These are phyloP conservation scores for Hemibagrus guttatus DNA, from an alignment of 2,797 vertebrate genomes.

Conservation along the genomic window DNA sequence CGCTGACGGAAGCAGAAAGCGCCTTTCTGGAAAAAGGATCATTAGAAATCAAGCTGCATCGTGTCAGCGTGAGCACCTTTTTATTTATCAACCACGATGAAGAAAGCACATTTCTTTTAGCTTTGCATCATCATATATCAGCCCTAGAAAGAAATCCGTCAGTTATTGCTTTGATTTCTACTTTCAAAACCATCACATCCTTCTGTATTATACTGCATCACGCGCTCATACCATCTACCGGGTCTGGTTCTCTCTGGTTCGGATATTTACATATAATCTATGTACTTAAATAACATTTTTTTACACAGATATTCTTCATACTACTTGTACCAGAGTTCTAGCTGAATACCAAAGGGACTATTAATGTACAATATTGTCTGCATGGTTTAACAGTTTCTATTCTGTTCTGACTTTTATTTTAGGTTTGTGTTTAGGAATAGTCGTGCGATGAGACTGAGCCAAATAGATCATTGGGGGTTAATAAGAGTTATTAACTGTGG, in stretches of 20 bases:
- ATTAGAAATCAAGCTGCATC: background rate
- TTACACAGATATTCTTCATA: background rate
- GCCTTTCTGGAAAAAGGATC: conserved; percentile 13
- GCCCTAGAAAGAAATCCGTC: background rate
- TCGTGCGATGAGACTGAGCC: conserved; percentile 66
- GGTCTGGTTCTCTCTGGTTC: conserved; percentile 2
- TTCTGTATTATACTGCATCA: conserved; percentile 23
- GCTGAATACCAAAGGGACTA: conserved; percentile 43
- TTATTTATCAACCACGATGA: background rate
- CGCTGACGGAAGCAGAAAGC: background rate
- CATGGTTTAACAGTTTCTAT: conserved; percentile 2
- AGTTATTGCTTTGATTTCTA: conserved; percentile 1
- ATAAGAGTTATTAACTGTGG: background rate
- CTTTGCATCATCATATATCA: background rate
- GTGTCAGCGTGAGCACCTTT: background rate
- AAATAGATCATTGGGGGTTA: conserved; percentile 49
- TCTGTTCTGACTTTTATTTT: background rate
- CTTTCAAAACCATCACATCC: conserved; percentile 4
- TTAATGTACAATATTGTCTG: conserved; percentile 37
- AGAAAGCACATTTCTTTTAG: background rate
- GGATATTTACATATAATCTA: background rate
- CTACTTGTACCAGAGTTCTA: background rate
- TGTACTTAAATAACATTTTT: background rate
- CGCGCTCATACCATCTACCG: conserved; percentile 3
- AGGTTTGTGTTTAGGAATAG: conserved; percentile 39